These are phyloP conservation scores for Mastacembelus armatus DNA, from an alignment of 2,797 vertebrate genomes.

Conservation along the genomic window DNA sequence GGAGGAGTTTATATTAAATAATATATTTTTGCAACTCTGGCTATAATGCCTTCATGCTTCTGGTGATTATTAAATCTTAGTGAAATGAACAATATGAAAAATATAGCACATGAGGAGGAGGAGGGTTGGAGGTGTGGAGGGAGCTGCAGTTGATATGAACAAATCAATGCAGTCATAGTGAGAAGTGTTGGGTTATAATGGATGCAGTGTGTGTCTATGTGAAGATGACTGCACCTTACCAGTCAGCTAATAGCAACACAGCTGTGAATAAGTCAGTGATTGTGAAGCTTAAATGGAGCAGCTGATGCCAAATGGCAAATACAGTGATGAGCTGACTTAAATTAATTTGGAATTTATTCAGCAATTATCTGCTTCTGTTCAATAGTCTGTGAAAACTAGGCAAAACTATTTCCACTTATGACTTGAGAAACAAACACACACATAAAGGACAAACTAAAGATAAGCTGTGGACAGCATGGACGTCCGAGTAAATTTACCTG, in stretches of 20 bases:
- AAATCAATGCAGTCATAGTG: neutral
- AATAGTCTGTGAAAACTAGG: neutral
- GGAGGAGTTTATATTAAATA: neutral
- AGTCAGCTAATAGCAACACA: no score
- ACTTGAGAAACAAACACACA: neutral
- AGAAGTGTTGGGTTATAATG: neutral
- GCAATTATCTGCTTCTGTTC: neutral
- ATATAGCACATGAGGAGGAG: neutral
- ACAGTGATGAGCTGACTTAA: neutral
- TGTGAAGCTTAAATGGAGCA: no score
- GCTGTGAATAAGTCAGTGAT: no score
- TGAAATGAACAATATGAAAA: conserved; percentile 4
- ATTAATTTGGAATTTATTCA: conserved; percentile 2
- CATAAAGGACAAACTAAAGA: no score
- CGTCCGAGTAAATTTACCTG: no score
- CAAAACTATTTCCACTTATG: neutral
- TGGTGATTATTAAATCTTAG: conserved; percentile 1
- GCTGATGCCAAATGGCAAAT: no score
- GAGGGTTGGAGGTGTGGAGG: neutral
- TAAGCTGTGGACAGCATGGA: no score
- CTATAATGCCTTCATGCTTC: neutral
- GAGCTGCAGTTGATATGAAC: neutral
- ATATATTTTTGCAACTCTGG: neutral
- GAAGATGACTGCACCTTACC: neutral
- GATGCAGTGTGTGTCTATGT: neutral